These are phyloP conservation scores for Tachina grossa DNA, from an alignment of 2,888 invertebrate species.

Conservation along the genomic window DNA sequence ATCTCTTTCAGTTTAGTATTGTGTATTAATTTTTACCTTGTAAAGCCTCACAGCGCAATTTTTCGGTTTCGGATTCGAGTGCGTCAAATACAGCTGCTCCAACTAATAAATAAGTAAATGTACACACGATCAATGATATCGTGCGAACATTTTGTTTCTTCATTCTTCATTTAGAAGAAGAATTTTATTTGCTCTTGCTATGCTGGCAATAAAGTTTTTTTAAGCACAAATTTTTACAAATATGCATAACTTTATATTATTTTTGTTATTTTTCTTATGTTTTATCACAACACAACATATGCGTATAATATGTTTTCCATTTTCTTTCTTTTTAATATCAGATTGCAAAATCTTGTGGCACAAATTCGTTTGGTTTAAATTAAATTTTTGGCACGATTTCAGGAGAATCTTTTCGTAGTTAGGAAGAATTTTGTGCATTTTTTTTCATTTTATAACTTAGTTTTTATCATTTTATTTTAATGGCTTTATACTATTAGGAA, in stretches of 20 bases:
- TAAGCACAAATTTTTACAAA: conserved; percentile 63
- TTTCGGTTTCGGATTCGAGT: conserved; percentile 98
- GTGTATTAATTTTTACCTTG: conserved; percentile 86
- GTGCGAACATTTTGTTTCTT: conserved; percentile 99
- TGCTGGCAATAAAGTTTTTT: conserved; percentile 62
- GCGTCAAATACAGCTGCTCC: conserved; percentile 99
- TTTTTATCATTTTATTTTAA: conserved; percentile 41
- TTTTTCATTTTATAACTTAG: conserved; percentile 18
- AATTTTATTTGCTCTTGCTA: conserved; percentile 75
- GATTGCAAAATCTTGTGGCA: conserved; percentile 41
- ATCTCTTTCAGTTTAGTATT: neutral
- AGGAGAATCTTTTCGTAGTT: conserved; percentile 1
- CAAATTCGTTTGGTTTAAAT: conserved; percentile 19
- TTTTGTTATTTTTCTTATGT: conserved; percentile 56
- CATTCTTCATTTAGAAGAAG: conserved; percentile 89
- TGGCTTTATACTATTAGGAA: conserved; percentile 37
- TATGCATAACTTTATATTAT: conserved; percentile 57
- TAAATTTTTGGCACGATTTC: conserved; percentile 58
- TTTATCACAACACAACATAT: conserved; percentile 74
- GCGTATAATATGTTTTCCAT: conserved; percentile 37
- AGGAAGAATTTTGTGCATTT: conserved; percentile 38
- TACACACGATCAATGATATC: conserved; percentile 99
- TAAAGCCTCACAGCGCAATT: conserved; percentile 93
- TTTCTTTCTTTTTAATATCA: conserved; percentile 16
- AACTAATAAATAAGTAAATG: conserved; percentile 99